Base-by-base conservation (phyloP, 2,888 invertebrate genomes). In the Busseola fusca region DNA sequence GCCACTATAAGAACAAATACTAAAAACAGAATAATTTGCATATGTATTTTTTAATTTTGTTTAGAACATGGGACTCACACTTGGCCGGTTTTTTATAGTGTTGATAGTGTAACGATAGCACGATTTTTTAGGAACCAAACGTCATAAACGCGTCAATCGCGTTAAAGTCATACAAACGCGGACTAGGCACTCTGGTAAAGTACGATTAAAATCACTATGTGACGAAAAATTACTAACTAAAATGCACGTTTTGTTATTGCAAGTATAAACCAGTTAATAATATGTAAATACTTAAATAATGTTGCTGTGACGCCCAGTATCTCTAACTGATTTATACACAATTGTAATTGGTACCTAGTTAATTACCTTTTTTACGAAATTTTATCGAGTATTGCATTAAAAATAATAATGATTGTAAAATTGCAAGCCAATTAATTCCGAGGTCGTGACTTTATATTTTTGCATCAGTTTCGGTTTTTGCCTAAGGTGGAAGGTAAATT, bases 371-470 rank as follows among this genome's bases (percentile, higher is more conserved):
- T 58, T 67, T 72, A 67, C 72, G 76, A 75, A 74, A 80, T 69
- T 34, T 73, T 85, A 83, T 85, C 81, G 16, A 75, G 67, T 70
- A 76, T 84, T 84, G 78, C 76, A 85, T 48, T 69, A 57, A 50
- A 69, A 73, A 69, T 63, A 83, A 60, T 77, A 52, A 78, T 63
- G 54, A 60, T 56, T 12, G 48, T 54, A 34, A 16, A 50, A 74
- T 48, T 54, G 52, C 57, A 58, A 30, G 30, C 30, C 30, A 73
- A 34, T 34, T 34, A 34, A 58, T 12, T 58, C 30, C 25, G 7
- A 57, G 74, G 74, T 73, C 79, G 14, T 45, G 79, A 79, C 74
- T 42, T 74, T 69, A 69, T 74, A 62, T 72, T 79, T 50, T 30
- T 54, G 34, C 18, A 62, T 60, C 18, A 57, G 62, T 79, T 78